Base-by-base conservation (phyloP, 2,797 vertebrate genomes). In the Alca torda region DNA sequence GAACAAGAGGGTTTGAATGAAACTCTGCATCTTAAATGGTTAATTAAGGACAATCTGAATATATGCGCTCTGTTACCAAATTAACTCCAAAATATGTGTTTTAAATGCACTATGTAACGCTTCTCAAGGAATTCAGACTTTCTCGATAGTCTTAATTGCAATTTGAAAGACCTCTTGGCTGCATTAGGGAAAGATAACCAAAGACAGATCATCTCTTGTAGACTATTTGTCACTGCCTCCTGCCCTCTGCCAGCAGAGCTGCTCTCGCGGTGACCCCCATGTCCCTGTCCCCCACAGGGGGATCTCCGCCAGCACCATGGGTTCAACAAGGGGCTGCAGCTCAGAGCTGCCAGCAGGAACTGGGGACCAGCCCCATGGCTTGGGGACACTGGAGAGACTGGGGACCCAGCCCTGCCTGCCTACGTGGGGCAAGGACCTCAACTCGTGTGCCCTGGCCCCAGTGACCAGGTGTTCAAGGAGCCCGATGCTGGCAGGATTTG, bases 1-100 rank as follows among this genome's bases (percentile, higher is more conserved):
- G 53, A 96, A 65, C 41, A 80, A 84, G 61, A 90, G 80, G 48
- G 61, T 97, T 96, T 95, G 86, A 95, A 93, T 87, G 93, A 93
- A 95, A 85, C 37, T 68, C 82, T 41, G 18, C 46, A 39, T 87
- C 89, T 96, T 88, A 82, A 61, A 83, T 67, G 50, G 78, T 87
- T 93, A 89, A 90, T 85, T 93, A 94, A 86, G 45, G 43, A 11
- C 74, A 77, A 72, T 83, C 73, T 89, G 81, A 94, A 93, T 78
- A 65, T 18, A 78, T 46, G 73, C 72, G 45, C 35, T 46, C 39
- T 80, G 61, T 72, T 70, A 77, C 50, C 59, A 94, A 95, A 95
- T 94, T 86, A 81, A 60, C 79, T 94, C 74, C 77, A 87, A 87
- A 51, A 88, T 72, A 45, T 63, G 61, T 85, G 83, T 10, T 84